Evolutionary conservation across 2,113 vertebrate genomes (phyloP), one percentile per base, ranked within the genome.

Genomic region (Burhinus oedicnemus): DNA sequence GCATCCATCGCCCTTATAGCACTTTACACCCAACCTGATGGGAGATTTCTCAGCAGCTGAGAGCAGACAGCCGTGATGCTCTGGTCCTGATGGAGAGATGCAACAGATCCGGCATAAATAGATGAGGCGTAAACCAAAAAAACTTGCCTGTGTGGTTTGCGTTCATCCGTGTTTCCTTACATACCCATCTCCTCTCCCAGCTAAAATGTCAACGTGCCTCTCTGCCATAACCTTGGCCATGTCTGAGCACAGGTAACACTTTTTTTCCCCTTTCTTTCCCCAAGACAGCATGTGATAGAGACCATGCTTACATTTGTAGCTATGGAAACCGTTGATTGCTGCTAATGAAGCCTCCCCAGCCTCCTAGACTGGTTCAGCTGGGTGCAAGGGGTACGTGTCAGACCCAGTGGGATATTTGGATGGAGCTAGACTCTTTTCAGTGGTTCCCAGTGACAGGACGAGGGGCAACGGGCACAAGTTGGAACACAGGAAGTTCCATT

Each of bases 311-410:
- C 78, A 65, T 88, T 29, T 85, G 95, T 94, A 93, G 74, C 90
- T 26, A 85, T 88, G 90, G 92, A 80, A 96, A 90, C 85, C 47
- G 76, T 47, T 90, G 62, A 93, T 68, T 83, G 88, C 62, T 79
- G 42, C 52, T 79, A 83, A 76, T 60, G 82, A 90, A 86, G 88
- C 61, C 61, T 87, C 69, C 36, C 15, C n/a, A 21, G 8, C 61
- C 68, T 66, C 20, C 64, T 52, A 32, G 62, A 2, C 1, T 3
- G 2, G 22, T 62, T 27, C 30, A 47, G 22, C 45, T 44, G 19
- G 2, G 1, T 11, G 26, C 15, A 2, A 64, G 30, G 55, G 58
- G 15, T 36, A 34, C 0, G 9, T 23, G 62, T 2, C 3, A 8
- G 65, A 40, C 25, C 74, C 3, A 0, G 32, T 3, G 45, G 83